Base-by-base conservation (phyloP, 2,888 invertebrate species). In the Philereme transversata region DNA sequence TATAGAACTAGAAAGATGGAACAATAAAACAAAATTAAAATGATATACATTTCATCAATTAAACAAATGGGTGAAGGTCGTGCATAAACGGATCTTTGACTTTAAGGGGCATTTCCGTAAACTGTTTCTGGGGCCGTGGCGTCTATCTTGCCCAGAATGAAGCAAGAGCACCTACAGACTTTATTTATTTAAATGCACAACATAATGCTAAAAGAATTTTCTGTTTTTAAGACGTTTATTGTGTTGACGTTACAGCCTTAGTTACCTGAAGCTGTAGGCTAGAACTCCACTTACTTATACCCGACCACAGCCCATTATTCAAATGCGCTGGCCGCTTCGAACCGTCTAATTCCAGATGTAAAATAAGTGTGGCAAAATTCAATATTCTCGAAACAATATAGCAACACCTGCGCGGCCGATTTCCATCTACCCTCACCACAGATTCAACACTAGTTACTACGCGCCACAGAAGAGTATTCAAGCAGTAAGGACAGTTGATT, bases 311-410 rank as follows among this genome's bases (percentile, higher is more conserved):
- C 69, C 66, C 67, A 78, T 76, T 78, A 78, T 78, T 75, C 77
- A 77, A 74, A 76, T 76, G 70, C 71, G 72, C 74, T 68, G 72
- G 64, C 71, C 68, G 66, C 70, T 35, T 60, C 64, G 62, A 67
- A 72, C 74, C 76, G 77, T 81, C 83, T 84, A 84, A 84, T 84
- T 81, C 80, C 71, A 76, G 76, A 81, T 83, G 83, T 84, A 82
- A 84, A 83, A 82, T 82, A 86, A 84, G 77, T 83, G 75, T 78
- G 75, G 74, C 75, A 71, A 81, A 83, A 86, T 86, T 86, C 85
- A 86, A 86, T 86, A 86, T 86, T 78, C 80, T 79, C 79, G 75
- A 82, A 84, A 84, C 84, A 84, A 83, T 82, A 84, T 81, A 71
- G 78, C 74, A 80, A 80, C 85, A 85, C 84, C 84, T 84, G 85